Base-by-base conservation (phyloP, 2,797 vertebrate species). In the Chelon auratus region DNA sequence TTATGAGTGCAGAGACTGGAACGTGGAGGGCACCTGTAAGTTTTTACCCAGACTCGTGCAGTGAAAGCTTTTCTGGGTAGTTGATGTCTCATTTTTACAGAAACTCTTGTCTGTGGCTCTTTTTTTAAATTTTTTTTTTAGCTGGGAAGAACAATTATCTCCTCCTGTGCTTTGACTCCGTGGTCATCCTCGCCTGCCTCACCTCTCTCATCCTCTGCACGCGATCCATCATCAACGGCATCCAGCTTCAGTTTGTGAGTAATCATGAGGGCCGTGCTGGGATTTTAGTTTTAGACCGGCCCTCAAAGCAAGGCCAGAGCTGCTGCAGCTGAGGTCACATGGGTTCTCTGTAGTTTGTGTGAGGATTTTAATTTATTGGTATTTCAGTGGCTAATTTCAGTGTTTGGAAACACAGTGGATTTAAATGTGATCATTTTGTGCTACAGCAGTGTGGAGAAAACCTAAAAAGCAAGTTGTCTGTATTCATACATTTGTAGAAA, bases 1-100 rank as follows among this genome's bases (percentile, higher is more conserved):
- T 74, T 94, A 92, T 64, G 97, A 97, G 78, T 99, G 97, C 91
- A 97, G 93, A 91, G 95, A 97, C 77, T 96, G 96, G 94, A 96
- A 95, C 0, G 91, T 99, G 79, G 95, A 95, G 59, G 96, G 95
- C 54, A 94, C 93, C 68, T 94, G 97, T 99, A 94, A 96, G 96
- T 80, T 62, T 64, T 26, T 26, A 26, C 24, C 24, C 24, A 33
- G 2, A 7, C 30, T 33, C 5, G 2, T 33, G 30, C 24, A 26
- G 24, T 26, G 24, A 26, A 26, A 26, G 30, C 3, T 33, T 33
- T 33, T 33, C 30, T 33, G 5, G 5, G 5, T 3, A 33, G 30
- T 33, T 33, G 30, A 22, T 54, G 37, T 13, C 43, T 24, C 17
- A 13, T 26, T 20, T 61, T 26, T 17, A 9, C 15, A 53, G 10